Evolutionary conservation across 2,113 vertebrate genomes (phyloP), one percentile per base, ranked within the genome.

Genomic region (Acanthisitta chloris): DNA sequence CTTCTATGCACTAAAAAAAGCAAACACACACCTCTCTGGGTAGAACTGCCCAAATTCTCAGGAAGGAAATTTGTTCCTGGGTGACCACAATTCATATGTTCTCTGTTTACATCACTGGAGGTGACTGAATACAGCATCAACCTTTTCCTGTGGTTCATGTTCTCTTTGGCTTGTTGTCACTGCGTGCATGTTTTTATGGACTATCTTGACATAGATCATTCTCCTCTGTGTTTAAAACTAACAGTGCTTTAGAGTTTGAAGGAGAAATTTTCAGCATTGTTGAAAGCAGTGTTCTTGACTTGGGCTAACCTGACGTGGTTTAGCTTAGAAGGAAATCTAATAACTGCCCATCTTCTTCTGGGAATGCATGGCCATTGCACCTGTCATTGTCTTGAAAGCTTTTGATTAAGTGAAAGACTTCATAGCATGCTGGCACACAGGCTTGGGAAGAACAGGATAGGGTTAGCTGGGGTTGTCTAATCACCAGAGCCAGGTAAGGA

Each of bases 281-380:
- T 49, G 64, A 59, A 88, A 81, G 29, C 3, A 29, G 5, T 15
- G 20, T 16, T 71, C 43, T 84, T 3, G 1, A 31, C 6, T 40
- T 66, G 42, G 13, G 29, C 42, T 86, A 15, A 10, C 70, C 42
- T 71, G 58, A 10, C 59, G 36, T 29, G 55, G 16, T 29, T 59
- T 59, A n/a, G n/a, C 23, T 28, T 8, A 17, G 61, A 49, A 61
- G 29, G 52, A 82, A 76, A 61, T 76, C 29, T 24, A 18, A 34
- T 12, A 57, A 52, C 55, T 88, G 49, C 33, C 64, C 57, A 34
- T 17, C 17, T 59, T 36, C 42, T 46, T 10, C 52, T 67, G 77
- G 58, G 57, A 65, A 21, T 17, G 6, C 12, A 18, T 29, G 73
- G 34, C 40, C 15, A 1, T 48, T 25, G 10, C 0, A 0, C 45